Base-by-base conservation (phyloP, 2,888 invertebrate species). In the Aradus depressus region DNA sequence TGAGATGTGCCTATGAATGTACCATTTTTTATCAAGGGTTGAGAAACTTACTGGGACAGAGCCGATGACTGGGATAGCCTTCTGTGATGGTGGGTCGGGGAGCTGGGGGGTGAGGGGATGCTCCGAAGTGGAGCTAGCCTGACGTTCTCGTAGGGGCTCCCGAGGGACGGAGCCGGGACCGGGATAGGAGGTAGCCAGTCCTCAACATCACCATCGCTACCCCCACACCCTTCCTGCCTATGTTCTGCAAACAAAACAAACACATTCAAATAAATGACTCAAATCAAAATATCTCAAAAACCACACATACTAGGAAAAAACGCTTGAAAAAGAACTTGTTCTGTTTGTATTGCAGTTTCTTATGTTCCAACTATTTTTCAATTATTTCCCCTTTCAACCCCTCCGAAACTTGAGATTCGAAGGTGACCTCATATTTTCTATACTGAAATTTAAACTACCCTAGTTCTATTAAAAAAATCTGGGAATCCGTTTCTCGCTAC, bases 151-250 rank as follows among this genome's bases (percentile, higher is more conserved):
- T 78, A 78, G 14, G 78, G 79, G 62, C 77, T 77, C 49, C 77
- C 77, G 62, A 77, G 67, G 57, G 72, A 70, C 50, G 70, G 70
- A 21, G 76, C 74, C 22, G 81, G 80, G 63, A 81, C 74, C 22
- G 81, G 80, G 63, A 81, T 79, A 3, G 80, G 78, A n/a, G 83
- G 82, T 56, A 80, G 68, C 43, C 74, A 72, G 60, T 75, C 68
- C 50, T 77, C 77, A n/a, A n/a, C n/a, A n/a, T n/a, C n/a, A n/a
- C n/a, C n/a, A 12, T 54, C 51, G 16, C 45, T 52, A 48, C 58
- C 58, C 8, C 50, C 52, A 65, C 42, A 67, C 64, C 48, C 67
- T 66, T 58, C 67, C 23, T 50, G 50, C 21, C 53, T 65, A 55
- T 69, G 67, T 61, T 68, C 69, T 69, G 51, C 4, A 41, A 51